Percentiles rank a stretch among this genome's conserved stretches.
Evolutionary conservation across 2,888 invertebrate species (phyloP).

Genomic region (Euplexia lucipara): DNA sequence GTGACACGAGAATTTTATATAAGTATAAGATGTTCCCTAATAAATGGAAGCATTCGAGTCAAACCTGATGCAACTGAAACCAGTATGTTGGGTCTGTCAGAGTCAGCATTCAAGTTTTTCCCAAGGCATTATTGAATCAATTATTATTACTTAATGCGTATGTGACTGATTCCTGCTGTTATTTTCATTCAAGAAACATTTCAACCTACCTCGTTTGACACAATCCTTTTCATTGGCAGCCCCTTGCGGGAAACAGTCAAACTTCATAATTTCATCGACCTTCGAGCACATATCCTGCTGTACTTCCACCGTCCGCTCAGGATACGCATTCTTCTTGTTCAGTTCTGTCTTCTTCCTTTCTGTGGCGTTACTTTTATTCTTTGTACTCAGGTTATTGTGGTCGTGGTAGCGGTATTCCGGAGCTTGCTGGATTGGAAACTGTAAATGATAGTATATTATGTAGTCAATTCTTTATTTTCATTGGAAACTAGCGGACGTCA

Average conservation of each 20-base stretch:
- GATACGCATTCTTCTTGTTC: conserved; percentile 77
- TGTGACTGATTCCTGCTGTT: no score
- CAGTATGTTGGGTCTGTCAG: no score
- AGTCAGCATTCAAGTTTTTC: no score
- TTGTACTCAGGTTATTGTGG: conserved; percentile 88
- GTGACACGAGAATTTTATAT: no score
- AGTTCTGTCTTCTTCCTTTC: conserved; percentile 75
- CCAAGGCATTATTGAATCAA: no score
- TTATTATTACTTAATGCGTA: no score
- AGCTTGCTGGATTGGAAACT: conserved; percentile 67
- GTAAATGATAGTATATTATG: not conserved
- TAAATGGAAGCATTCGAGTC: no score
- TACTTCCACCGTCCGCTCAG: conserved; percentile 74
- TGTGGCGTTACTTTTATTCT: conserved; percentile 82
- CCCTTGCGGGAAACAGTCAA: conserved; percentile 94
- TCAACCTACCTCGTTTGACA: conserved; percentile 86
- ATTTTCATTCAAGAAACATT: not conserved
- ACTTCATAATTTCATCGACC: conserved; percentile 88
- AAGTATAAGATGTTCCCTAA: no score
- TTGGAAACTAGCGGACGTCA: no score
- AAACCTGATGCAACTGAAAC: no score
- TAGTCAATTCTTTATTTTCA: no score
- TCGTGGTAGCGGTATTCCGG: conserved; percentile 87
- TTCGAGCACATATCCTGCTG: conserved; percentile 84
- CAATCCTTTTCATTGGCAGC: conserved; percentile 89